Evolutionary conservation across 1,140 invertebrate genomes (phyloP).

Genomic region (Drosophila littoralis): DNA sequence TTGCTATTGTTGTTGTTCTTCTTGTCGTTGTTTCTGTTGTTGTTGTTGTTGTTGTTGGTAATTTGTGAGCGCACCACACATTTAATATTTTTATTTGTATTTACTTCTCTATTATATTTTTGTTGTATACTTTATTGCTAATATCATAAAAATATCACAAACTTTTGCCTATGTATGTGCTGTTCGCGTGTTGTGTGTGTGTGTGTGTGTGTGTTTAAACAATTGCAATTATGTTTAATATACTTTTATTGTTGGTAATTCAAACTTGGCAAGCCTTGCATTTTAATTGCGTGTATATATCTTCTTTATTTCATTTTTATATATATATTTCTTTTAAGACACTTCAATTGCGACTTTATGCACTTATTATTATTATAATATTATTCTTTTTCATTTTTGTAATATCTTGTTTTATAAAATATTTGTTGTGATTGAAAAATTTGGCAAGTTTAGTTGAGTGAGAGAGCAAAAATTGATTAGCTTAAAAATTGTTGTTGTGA

Average conservation of each 20-base stretch:
- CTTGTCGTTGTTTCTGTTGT: conserved; percentile 13
- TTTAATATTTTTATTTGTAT: conserved; percentile 40
- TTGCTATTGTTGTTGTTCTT: conserved; percentile 2
- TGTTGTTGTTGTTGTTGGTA: conserved; percentile 15
- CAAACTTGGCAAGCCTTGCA: conserved; percentile 36
- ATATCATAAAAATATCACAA: conserved; percentile 78
- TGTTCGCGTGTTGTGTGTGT: conserved; percentile 54
- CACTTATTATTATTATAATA: conserved; percentile 50
- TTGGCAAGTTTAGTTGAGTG: conserved; percentile 69
- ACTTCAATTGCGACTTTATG: conserved; percentile 72
- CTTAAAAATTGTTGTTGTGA: conserved; percentile 39
- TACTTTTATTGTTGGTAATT: conserved; percentile 34
- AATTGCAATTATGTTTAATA: conserved; percentile 42
- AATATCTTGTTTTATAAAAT: conserved; percentile 29
- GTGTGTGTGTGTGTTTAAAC: conserved; percentile 13
- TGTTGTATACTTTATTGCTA: conserved; percentile 74
- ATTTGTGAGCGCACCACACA: conserved; percentile 40
- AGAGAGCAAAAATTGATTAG: conserved; percentile 47
- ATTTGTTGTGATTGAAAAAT: conserved; percentile 48
- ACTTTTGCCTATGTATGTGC: conserved; percentile 59
- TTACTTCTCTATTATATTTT: conserved; percentile 15
- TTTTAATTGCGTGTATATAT: conserved; percentile 23
- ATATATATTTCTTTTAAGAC: conserved; percentile 63
- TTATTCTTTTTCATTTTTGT: conserved; percentile 6
- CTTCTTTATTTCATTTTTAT: conserved; percentile 38